These are phyloP conservation scores for Vireo griseus DNA, from an alignment of 2,797 vertebrate genomes.

Conservation along the genomic window DNA sequence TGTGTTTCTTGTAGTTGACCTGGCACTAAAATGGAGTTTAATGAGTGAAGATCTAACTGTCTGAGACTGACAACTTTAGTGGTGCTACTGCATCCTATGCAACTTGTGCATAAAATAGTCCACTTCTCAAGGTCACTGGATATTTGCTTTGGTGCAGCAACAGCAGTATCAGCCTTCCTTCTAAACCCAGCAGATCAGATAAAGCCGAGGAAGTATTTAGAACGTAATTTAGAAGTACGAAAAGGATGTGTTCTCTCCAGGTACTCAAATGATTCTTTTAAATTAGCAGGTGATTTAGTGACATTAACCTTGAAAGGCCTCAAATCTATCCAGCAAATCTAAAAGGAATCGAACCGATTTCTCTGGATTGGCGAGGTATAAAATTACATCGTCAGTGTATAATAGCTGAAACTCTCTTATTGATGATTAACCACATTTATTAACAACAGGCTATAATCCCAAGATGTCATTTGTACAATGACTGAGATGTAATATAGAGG, in stretches of 20 bases:
- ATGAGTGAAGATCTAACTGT: constrained; percentile 42
- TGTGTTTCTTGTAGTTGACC: constrained; percentile 6
- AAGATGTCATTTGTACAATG: constrained; percentile 56
- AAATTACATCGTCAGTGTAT: constrained; percentile 61
- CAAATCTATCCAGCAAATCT: constrained; percentile 47
- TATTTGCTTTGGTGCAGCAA: constrained; percentile 28
- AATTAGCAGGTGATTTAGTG: constrained; percentile 59
- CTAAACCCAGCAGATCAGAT: background rate
- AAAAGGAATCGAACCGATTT: constrained; percentile 56
- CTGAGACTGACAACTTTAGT: constrained; percentile 22
- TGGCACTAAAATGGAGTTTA: constrained; percentile 20
- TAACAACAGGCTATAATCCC: constrained; percentile 44
- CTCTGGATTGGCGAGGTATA: constrained; percentile 65
- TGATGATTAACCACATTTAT: constrained; percentile 69
- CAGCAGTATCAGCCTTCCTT: background rate
- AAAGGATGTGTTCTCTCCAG: constrained; percentile 3
- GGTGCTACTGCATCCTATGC: constrained; percentile 11
- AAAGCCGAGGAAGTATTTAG: constrained; percentile 2
- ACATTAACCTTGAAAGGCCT: constrained; percentile 63
- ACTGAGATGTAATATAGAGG: constrained; percentile 2
- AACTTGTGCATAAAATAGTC: background rate
- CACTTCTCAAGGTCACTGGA: constrained; percentile 33
- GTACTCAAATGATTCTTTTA: constrained; percentile 42
- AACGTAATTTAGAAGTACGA: background rate
- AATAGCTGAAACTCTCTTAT: constrained; percentile 56